Evolutionary conservation across 2,888 invertebrate species (phyloP).

Genomic region (Dicycla oo): DNA sequence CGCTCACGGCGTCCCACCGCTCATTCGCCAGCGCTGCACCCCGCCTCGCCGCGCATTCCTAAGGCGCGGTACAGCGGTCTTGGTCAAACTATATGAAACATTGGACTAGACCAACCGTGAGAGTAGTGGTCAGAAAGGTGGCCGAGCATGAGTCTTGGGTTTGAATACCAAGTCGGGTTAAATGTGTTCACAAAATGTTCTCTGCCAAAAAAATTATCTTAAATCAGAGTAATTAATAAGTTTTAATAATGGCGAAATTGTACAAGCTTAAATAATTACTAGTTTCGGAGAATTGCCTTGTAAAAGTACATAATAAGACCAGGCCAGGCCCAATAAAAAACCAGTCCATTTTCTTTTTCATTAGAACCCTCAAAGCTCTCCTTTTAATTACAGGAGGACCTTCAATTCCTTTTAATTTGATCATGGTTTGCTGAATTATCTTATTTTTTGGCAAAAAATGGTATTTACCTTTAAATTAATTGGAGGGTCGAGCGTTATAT

Average conservation of each 20-base stretch:
- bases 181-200: too few species aligned
- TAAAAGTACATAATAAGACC: background rate
- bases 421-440: slow-evolving; percentile 35
- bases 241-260: background rate
- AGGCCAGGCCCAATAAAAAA: background rate
- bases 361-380: slow-evolving; percentile 26
- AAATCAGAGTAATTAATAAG: background rate
- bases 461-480: slow-evolving; percentile 45
- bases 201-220: too few species aligned
- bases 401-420: slow-evolving; percentile 59
- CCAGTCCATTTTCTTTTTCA: slow-evolving; percentile 39
- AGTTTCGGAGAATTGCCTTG: background rate
- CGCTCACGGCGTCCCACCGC: too few species aligned
- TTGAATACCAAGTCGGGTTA: too few species aligned
- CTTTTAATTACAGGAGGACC: slow-evolving; percentile 55
- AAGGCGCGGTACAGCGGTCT: too few species aligned
- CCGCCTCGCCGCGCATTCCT: too few species aligned
- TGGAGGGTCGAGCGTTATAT: background rate
- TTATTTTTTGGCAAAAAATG: slow-evolving; percentile 34
- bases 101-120: too few species aligned
- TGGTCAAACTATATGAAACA: too few species aligned
- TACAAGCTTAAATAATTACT: background rate
- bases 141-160: too few species aligned
- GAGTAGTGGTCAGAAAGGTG: too few species aligned
- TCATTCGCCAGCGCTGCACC: too few species aligned